A percentile compares a stretch with the other conserved stretches of the same genome.
Conservation (phyloP, 2,113 vertebrate genomes). For the Ginglymostoma cirratum region DNA sequence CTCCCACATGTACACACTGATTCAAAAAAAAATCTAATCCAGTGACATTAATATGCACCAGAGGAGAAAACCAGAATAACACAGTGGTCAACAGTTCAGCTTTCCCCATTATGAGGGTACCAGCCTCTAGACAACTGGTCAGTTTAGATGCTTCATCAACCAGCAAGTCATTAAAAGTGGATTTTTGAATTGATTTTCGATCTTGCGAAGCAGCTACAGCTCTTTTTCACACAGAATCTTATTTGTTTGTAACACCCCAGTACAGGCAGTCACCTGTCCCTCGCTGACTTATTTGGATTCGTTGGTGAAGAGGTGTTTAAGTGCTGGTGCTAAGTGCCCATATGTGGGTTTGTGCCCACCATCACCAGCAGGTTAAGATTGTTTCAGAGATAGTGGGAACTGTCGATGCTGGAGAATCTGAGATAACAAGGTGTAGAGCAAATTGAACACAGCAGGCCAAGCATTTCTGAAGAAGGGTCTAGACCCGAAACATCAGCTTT, state of each 20-base stretch:
- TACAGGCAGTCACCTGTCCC: background rate
- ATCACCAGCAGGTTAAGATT: background rate
- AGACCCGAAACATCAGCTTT: too few species aligned
- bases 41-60: constrained; percentile 54
- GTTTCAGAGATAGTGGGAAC: too few species aligned
- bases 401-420: background rate
- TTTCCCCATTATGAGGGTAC: constrained; percentile 59
- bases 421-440: too few species aligned
- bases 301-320: background rate
- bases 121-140: constrained; percentile 62
- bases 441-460: too few species aligned
- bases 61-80: constrained; percentile 60
- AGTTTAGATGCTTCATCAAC: constrained; percentile 74
- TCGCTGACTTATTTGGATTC: background rate
- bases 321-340: background rate
- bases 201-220: too few species aligned
- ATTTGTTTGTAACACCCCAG: background rate
- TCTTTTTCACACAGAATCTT: background rate
- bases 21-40: constrained; percentile 61
- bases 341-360: background rate
- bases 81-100: constrained; percentile 62
- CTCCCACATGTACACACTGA: constrained; percentile 47
- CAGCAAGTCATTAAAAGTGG: constrained; percentile 78
- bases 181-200: constrained; percentile 68
- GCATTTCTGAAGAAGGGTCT: too few species aligned